Percentiles rank a stretch among this genome's conserved stretches.
Evolutionary conservation across 2,797 vertebrate genomes (phyloP).

Genomic region (Hephaestus fuliginosus): DNA sequence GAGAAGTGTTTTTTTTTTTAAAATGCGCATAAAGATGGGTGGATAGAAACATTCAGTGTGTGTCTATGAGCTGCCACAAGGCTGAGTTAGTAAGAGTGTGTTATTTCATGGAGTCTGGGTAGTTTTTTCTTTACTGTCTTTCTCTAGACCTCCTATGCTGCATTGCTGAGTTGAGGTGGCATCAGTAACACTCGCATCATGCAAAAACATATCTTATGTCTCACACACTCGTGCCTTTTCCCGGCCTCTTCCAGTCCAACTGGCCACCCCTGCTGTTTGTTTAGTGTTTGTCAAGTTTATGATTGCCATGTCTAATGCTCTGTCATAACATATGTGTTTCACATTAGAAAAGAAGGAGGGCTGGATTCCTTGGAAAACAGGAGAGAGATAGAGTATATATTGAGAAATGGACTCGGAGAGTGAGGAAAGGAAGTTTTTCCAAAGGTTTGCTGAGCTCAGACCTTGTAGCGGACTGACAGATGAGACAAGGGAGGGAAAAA

Average conservation of each 20-base stretch:
- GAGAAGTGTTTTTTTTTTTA: neutral
- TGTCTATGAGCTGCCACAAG: neutral
- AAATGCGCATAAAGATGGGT: neutral
- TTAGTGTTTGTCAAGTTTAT: constrained; percentile 86
- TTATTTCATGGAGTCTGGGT: constrained; percentile 4
- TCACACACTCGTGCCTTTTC: constrained; percentile 23
- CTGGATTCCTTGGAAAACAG: constrained; percentile 39
- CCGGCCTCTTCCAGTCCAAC: constrained; percentile 43
- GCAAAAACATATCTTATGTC: constrained; percentile 22
- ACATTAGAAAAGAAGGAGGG: constrained; percentile 68
- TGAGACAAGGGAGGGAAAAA: constrained; percentile 37
- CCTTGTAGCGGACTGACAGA: constrained; percentile 48
- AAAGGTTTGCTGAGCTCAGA: constrained; percentile 45
- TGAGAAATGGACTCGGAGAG: constrained; percentile 19
- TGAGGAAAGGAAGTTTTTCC: constrained; percentile 26
- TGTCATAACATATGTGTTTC: constrained; percentile 74
- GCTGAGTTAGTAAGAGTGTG: neutral
- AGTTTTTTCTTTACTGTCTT: neutral
- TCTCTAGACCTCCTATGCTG: constrained; percentile 12
- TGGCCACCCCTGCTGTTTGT: constrained; percentile 82
- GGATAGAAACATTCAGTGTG: neutral
- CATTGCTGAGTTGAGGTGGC: constrained; percentile 16
- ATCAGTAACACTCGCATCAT: constrained; percentile 7
- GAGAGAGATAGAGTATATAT: neutral
- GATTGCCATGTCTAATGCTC: constrained; percentile 77